Evolutionary conservation across 2,113 vertebrate species (phyloP).

Genomic region (Odocoileus hemionus): DNA sequence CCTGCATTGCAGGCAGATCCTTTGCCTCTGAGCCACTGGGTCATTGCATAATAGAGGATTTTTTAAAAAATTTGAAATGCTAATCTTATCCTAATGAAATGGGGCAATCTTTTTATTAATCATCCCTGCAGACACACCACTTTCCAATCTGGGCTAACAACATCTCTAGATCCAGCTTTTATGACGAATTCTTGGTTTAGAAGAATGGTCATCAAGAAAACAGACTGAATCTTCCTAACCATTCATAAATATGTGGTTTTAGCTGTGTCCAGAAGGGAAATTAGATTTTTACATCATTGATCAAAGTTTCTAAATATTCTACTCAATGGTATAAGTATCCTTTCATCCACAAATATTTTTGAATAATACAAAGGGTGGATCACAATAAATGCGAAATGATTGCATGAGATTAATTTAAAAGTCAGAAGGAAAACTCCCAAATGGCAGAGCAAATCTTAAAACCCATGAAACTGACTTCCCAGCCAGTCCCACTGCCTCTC

Average conservation of each 20-base stretch:
- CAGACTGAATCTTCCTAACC: background rate
- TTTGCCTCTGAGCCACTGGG: background rate
- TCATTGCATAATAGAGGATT: background rate
- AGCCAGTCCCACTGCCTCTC: fast-evolving
- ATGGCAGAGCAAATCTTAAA: background rate
- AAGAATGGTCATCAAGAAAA: background rate
- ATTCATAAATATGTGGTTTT: background rate
- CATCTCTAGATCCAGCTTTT: background rate
- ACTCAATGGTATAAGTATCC: background rate
- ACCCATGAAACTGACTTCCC: background rate
- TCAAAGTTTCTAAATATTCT: conserved; percentile 1
- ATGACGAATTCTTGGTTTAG: background rate
- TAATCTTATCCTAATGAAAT: background rate
- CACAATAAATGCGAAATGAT: background rate
- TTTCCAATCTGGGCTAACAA: background rate
- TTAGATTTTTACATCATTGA: background rate
- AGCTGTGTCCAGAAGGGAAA: background rate
- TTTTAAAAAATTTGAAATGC: background rate
- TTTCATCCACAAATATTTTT: background rate
- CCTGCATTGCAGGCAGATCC: background rate
- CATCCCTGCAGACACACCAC: background rate
- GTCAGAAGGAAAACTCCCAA: background rate
- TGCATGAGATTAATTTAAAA: background rate
- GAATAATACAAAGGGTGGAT: background rate
- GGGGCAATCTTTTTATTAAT: background rate